Base-by-base conservation (phyloP, 2,797 vertebrate genomes). In the Micrastur ruficollis region DNA sequence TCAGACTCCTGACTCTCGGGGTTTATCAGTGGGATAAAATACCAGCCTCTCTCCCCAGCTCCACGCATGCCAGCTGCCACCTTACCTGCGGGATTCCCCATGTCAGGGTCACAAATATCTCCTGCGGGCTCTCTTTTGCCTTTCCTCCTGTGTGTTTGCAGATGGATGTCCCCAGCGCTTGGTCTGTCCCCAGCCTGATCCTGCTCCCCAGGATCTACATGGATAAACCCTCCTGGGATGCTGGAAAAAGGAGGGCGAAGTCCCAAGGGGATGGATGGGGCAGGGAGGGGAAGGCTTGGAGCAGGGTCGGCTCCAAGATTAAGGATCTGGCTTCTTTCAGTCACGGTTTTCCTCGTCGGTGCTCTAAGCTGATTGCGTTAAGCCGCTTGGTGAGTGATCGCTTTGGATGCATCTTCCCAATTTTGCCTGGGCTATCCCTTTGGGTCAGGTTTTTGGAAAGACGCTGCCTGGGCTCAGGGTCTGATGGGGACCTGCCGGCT, bases 151-250 rank as follows among this genome's bases (percentile, higher is more conserved):
- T 4, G 7, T 23, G 14, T 79, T 84, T 61, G 47, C 67, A 62
- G 80, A 5, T 0, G 5, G 31, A 9, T 42, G 42, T 36, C 14
- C 44, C 40, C 55, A 13, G 55, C 0, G 1, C 74, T 61, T 18
- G 22, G 11, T 11, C 31, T 1, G 0, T 13, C n/a, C 47, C 66
- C 46, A n/a, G 3, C n/a, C 67, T 11, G 42, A 17, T 11, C 22
- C 50, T 5, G 55, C 25, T 81, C 27, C 9, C 42, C 2, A 0
- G 1, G 23, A 27, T 29, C 70, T 36, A 2, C 17, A 0, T 0
- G 66, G 58, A 65, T 18, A 31, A 88, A 86, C 14, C 32, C 38
- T 14, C 40, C 73, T 0, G 58, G 36, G 47, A 11, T 1, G 18
- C 80, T 50, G 86, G 50, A 4, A 44, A 20, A 27, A 52, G 10